Base-by-base conservation (phyloP, 2,888 invertebrate genomes). In the Ceramica pisi region DNA sequence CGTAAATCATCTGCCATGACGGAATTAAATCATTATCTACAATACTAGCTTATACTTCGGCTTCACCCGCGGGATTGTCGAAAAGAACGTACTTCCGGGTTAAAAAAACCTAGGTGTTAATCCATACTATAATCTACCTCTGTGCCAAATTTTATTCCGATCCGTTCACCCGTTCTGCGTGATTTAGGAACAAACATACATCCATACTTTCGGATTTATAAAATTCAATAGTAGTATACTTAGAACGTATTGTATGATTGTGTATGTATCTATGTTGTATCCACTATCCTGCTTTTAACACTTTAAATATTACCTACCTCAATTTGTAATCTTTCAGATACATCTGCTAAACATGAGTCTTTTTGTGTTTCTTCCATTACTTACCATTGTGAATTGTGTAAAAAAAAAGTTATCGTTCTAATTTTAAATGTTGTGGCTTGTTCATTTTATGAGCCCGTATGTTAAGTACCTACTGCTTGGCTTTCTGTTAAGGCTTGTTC, bases 1-100 rank as follows among this genome's bases (percentile, higher is more conserved):
- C 70, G 46, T 67, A 76, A 81, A 67, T 73, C 80, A 82, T 76
- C 23, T 26, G 53, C 79, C 81, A 72, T 81, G 82, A 68, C 75
- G 79, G 66, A 60, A 65, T 51, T 31, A 63, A 74, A 70, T 56
- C 55, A 78, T 68, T 59, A n/a, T n/a, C n/a, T n/a, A 65, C n/a
- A 14, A 41, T 41, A 41, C 14, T 14, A 41, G 14, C 14, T 41
- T 41, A 4, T 41, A 5, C 41, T 14, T 14, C 14, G 41, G 14
- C 41, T 12, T 41, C 41, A 14, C 41, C 41, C 41, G 41, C 41
- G 14, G 14, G 4, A 14, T 14, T 41, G 41, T 41, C 41, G 14
- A 5, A 5, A 2, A 5, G 5, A 41, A 41, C 41, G 16, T 16
- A 41, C 41, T 14, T 0, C 14, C 14, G 5, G 1, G 41, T 5